Evolutionary conservation across 2,113 vertebrate species (phyloP).

Genomic region (Setophaga kirtlandii): DNA sequence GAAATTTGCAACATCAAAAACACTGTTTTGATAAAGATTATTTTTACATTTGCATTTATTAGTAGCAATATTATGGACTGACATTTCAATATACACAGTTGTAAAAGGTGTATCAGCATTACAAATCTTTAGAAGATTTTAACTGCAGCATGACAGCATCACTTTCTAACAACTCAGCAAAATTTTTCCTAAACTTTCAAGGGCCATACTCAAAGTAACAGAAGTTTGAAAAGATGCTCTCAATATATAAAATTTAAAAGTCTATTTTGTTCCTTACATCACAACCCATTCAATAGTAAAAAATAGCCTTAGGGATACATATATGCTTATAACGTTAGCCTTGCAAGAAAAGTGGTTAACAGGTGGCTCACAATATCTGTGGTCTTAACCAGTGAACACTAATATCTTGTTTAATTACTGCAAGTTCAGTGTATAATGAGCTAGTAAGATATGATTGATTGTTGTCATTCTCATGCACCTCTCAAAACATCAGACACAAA

Average conservation of each 20-base stretch:
- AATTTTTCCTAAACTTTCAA: not conserved
- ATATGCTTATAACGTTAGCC: constrained; percentile 32
- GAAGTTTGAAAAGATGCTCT: not conserved
- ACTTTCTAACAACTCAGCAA: not conserved
- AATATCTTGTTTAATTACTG: constrained; percentile 64
- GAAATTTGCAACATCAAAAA: not conserved
- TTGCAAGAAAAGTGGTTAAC: constrained; percentile 53
- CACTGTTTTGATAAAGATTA: not conserved
- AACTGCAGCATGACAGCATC: not conserved
- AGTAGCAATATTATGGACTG: not conserved
- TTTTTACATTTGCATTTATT: not conserved
- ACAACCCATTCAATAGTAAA: not conserved
- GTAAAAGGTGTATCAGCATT: not conserved
- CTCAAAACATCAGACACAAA: constrained; percentile 51
- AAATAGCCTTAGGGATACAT: not conserved
- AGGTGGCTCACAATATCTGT: constrained; percentile 46
- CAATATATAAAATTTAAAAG: not conserved
- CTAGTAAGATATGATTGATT: constrained; percentile 68
- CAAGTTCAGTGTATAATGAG: constrained; percentile 26
- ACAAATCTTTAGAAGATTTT: not conserved
- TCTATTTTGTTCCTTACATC: not conserved
- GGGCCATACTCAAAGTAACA: not conserved
- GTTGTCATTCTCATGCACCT: constrained; percentile 34
- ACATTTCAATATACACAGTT: not conserved
- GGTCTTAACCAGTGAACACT: constrained; percentile 54